Percentiles rank a stretch among this genome's conserved stretches.
Conservation (phyloP, 2,888 invertebrate species). For the Mamestra brassicae region DNA sequence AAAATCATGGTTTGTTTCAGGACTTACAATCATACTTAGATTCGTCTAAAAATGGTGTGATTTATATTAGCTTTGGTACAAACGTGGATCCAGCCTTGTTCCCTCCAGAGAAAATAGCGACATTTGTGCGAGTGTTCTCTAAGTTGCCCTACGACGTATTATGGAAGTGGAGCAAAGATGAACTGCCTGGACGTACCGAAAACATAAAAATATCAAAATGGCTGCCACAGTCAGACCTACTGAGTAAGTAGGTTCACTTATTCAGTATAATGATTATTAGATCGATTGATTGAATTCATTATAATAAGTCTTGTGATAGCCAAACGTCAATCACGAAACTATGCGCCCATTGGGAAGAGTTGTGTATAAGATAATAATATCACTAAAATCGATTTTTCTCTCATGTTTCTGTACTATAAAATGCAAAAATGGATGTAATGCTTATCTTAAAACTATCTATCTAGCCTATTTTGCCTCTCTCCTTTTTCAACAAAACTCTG, state of each 20-base stretch:
- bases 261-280: too few relatives aligned
- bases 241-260: conserved; percentile 70
- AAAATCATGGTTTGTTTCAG: conserved; percentile 60
- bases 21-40: conserved; percentile 72
- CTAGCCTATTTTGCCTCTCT: too few relatives aligned
- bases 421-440: background rate
- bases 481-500: too few relatives aligned
- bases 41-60: conserved; percentile 67
- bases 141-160: conserved; percentile 80
- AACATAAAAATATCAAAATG: conserved; percentile 76
- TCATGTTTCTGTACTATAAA: too few relatives aligned
- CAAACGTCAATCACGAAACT: too few relatives aligned
- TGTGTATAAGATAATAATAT: too few relatives aligned
- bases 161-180: conserved; percentile 79
- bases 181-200: conserved; percentile 66
- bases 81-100: conserved; percentile 71
- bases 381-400: too few relatives aligned
- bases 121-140: conserved; percentile 75
- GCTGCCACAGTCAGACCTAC: conserved; percentile 83
- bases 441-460: too few relatives aligned
- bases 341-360: too few relatives aligned
- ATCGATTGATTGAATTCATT: too few relatives aligned
- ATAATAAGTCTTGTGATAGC: too few relatives aligned
- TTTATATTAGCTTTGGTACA: conserved; percentile 72
- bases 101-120: conserved; percentile 70